phyloP scores from a whole-genome alignment of 2,797 vertebrate genomes.

The Sebastolobus alascanus region DNA sequence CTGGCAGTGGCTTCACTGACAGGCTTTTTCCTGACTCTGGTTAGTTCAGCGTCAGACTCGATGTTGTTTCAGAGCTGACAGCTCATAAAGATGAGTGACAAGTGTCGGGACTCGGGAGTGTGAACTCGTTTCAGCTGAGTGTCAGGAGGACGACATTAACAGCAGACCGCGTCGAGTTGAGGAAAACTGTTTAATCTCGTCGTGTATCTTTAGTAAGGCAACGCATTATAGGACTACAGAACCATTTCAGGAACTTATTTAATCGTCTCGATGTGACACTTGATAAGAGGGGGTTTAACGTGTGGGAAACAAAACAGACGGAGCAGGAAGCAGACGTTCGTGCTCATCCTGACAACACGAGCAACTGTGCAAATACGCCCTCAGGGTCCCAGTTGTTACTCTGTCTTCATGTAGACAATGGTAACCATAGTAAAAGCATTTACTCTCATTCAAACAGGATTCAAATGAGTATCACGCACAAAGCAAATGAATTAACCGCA shows the following conservation, averaged over 20 bases:
- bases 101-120: conserved; percentile 19
- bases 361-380: conserved; percentile 49
- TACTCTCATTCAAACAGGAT: conserved; percentile 71
- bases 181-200: conserved; percentile 29
- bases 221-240: neutral
- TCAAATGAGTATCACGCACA: conserved; percentile 63
- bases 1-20: conserved; percentile 12
- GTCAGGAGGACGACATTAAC: conserved; percentile 23
- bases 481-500: conserved; percentile 51
- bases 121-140: conserved; percentile 35
- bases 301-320: conserved; percentile 6
- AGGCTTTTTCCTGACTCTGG: conserved; percentile 21
- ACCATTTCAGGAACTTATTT: conserved; percentile 25
- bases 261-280: conserved; percentile 26
- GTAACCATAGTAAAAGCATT: conserved; percentile 74
- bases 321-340: conserved; percentile 10
- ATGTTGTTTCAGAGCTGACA: conserved; percentile 51
- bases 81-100: conserved; percentile 61
- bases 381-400: conserved; percentile 46
- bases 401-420: conserved; percentile 49
- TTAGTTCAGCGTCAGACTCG: conserved; percentile 5
- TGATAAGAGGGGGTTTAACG: neutral
- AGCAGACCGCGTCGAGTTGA: conserved; percentile 35
- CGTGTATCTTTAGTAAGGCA: neutral
- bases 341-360: conserved; percentile 26